Evolutionary conservation across 1,140 invertebrate genomes (phyloP).

Genomic region (Drosophila prosaltans): DNA sequence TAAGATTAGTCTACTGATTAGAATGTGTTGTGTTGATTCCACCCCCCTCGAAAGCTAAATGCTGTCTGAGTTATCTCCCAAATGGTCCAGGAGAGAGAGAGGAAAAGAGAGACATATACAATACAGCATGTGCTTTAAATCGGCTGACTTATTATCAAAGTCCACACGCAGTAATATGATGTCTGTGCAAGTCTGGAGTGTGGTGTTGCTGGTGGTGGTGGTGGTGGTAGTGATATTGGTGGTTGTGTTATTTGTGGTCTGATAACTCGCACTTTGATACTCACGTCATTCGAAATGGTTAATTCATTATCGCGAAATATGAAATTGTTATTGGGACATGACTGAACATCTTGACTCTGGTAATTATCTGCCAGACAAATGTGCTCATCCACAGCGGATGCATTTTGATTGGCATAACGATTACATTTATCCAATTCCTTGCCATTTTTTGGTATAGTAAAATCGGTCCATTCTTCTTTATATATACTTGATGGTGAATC

Average conservation of each 20-base stretch:
- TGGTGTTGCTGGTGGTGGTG: conserved; percentile 17
- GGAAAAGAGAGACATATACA: no score
- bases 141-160: conserved; percentile 71
- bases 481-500: conserved; percentile 82
- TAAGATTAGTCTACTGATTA: no score
- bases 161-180: conserved; percentile 39
- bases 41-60: no score
- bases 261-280: conserved; percentile 60
- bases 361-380: conserved; percentile 83
- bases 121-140: conserved; percentile 42
- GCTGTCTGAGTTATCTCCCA: no score
- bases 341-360: conserved; percentile 60
- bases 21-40: no score
- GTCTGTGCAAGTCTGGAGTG: conserved; percentile 46
- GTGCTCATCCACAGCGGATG: conserved; percentile 9
- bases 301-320: conserved; percentile 74
- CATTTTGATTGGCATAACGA: conserved; percentile 76
- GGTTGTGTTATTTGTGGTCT: neutral
- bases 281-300: conserved; percentile 79
- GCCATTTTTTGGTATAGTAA: conserved; percentile 83
- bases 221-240: neutral
- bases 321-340: conserved; percentile 64
- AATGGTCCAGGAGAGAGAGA: neutral
- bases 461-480: conserved; percentile 84
- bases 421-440: conserved; percentile 84